These are phyloP conservation scores for Chlamydotis undulata DNA, from an alignment of 2,113 vertebrate genomes.

Conservation along the genomic window DNA sequence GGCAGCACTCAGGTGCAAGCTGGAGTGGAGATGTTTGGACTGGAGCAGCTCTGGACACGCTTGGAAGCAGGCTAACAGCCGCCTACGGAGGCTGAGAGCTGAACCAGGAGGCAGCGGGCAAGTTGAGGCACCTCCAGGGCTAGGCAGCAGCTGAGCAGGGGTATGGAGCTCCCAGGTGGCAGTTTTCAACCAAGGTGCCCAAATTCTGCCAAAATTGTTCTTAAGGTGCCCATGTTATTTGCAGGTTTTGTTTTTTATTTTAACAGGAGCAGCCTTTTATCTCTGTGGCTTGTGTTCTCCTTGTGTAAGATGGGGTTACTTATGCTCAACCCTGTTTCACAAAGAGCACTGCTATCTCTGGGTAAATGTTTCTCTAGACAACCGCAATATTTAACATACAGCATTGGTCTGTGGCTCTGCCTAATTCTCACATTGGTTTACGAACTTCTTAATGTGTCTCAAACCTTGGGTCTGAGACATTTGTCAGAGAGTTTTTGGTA, in stretches of 20 bases:
- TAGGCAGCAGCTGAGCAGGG: not conserved
- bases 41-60: not conserved
- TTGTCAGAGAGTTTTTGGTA: not conserved
- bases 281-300: fast-evolving
- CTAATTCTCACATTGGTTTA: not conserved
- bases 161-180: not conserved
- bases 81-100: not conserved
- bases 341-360: not conserved
- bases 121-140: not conserved
- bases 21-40: not conserved
- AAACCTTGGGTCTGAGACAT: not conserved
- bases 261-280: not conserved
- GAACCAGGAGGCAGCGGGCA: not conserved
- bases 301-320: not conserved
- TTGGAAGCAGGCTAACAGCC: not conserved
- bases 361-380: not conserved
- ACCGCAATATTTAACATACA: not conserved
- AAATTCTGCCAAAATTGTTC: not conserved
- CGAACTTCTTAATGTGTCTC: fast-evolving
- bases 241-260: not conserved
- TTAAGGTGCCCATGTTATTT: not conserved
- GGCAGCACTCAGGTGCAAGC: not conserved
- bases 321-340: not conserved
- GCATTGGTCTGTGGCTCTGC: not conserved
- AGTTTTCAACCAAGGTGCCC: not conserved